Base-by-base conservation (phyloP, 2,888 invertebrate species). In the Andrena hattorfiana region DNA sequence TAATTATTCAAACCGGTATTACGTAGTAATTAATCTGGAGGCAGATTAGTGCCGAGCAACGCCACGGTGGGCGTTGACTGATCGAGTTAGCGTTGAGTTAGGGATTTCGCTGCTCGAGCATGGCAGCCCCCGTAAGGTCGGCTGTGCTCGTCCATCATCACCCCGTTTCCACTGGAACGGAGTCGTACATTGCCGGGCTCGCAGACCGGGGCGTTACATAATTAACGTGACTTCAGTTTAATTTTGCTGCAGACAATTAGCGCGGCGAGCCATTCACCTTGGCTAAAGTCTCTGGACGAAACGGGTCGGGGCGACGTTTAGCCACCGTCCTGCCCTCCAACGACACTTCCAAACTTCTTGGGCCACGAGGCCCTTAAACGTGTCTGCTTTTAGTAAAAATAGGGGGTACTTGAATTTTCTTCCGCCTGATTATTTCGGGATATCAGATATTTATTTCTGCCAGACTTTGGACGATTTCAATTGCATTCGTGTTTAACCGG, bases 181-280 rank as follows among this genome's bases (percentile, higher is more conserved):
- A 85, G 70, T 75, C 72, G 78, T 79, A 76, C 72, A 71, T 73
- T 80, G 73, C 78, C 72, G 49, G 77, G 68, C 85, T 89, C 89
- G 80, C 84, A 88, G 88, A 91, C 87, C 86, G 87, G 88, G 80
- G 84, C 89, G 87, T 92, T 93, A 89, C 91, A 93, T 93, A 93
- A 94, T 94, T 94, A 94, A 93, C 92, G 90, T 88, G 93, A 93
- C 93, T 93, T 92, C 91, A 92, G 92, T 93, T 94, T 93, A 93
- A 94, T 93, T 93, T 92, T 90, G 91, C 89, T 90, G 88, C 88
- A 90, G 92, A 92, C 92, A 91, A 93, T 93, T 93, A 92, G 85
- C 85, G 69, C 63, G 59, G 23, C 76, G 67, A 81, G 67, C 78
- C 81, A 81, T 75, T 78, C 79, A 81, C 81, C 78, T 68, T 74